Conservation (phyloP, 2,888 invertebrate species). For the Oligia strigilis region DNA sequence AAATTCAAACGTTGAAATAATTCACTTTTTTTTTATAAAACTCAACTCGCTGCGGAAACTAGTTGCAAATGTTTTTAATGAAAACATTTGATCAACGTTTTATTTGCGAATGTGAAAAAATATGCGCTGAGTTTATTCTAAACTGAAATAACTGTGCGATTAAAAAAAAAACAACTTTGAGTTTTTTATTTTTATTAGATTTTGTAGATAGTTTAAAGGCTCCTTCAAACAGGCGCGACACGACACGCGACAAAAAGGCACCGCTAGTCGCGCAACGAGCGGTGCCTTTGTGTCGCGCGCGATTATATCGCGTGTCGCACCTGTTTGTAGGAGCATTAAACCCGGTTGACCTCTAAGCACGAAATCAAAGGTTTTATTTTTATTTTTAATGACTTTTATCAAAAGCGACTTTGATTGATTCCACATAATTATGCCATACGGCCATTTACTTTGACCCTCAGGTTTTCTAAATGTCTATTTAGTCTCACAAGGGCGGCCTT, state of each 20-base stretch:
- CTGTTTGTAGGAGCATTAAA: no score
- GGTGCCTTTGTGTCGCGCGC: no score
- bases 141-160: background rate
- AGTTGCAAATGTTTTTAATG: constrained; percentile 14
- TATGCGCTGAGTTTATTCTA: background rate
- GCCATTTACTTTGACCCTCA: background rate
- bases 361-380: no score
- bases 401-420: no score
- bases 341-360: background rate
- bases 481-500: background rate
- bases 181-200: background rate
- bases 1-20: constrained; percentile 34
- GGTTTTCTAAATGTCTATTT: background rate
- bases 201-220: background rate
- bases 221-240: no score
- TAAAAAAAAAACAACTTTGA: background rate
- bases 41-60: background rate
- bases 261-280: no score
- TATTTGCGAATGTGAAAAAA: constrained; percentile 23
- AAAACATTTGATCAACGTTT: constrained; percentile 16
- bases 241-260: no score
- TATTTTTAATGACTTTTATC: no score
- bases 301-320: no score
- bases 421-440: background rate
- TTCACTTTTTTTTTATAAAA: background rate